Base-by-base conservation (phyloP, 1,140 invertebrate genomes). In the Watersipora subatra region DNA sequence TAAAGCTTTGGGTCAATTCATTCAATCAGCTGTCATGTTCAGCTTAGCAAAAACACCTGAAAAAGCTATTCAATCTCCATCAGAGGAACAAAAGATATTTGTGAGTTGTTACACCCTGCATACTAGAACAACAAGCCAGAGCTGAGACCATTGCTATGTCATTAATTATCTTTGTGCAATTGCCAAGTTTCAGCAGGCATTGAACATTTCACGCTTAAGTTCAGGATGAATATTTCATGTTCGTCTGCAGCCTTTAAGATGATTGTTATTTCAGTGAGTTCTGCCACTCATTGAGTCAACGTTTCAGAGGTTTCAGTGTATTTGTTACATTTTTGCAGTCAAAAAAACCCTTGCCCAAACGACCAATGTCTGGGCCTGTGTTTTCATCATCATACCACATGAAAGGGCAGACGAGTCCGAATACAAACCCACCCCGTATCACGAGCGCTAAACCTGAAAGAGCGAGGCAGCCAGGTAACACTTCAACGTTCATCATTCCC, bases 331-430 rank as follows among this genome's bases (percentile, higher is more conserved):
- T n/a, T n/a, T 68, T 24, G 34, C 67, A 75, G 70, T 63, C 67
- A 56, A 62, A 61, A 12, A 71, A 70, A 46, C 70, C 73, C 7
- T 65, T 73, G 20, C 70, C 73, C 26, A 71, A 71, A 67, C 73
- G 70, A 34, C 67, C 67, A 63, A 46, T 62, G 28, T 64, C 67
- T 1, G 67, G 68, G 30, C 67, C 71, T 20, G 34, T 73, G 24
- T 69, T 69, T 58, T 64, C 68, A n/a, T 64, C 73, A 26, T 71
- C 73, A 3, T 76, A 71, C 58, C 72, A 73, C 57, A 57, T 66
- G 7, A 70, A 69, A 62, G 74, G 74, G 24, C 34, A 72, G n/a
- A 66, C 69, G 22, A 73, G 70, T 69, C 74, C 74, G 55, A 69
- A 76, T 28, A 64, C 64, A 26, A 70, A 71, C n/a, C 73, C 70